Evolutionary conservation across 2,888 invertebrate species (phyloP), one percentile per base, ranked within the genome.

Genomic region (Cryptus armator): DNA sequence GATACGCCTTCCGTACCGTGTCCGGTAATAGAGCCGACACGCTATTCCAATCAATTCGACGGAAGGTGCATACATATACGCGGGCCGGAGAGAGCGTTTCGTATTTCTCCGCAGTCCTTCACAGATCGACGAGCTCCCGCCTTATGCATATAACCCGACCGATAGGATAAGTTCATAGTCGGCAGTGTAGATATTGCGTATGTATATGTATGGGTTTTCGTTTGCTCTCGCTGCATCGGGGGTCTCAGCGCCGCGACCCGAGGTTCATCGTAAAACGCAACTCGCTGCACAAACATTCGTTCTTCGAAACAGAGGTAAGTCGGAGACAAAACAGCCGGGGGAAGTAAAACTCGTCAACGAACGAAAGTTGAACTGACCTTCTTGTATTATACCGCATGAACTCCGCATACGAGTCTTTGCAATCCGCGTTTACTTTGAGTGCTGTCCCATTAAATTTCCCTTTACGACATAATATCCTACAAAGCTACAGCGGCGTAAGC

Each of bases 41-140:
- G 81, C 81, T 84, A 79, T 87, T 88, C 87, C 88, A 88, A 90
- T 90, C 87, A 88, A 89, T 89, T 87, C 86, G 85, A 81, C 81
- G 77, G 53, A 71, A 78, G 83, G 80, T 84, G 37, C 37, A 70
- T 68, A 74, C 7, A 70, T 68, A 74, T 56, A 67, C 56, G 59
- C 82, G 32, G 56, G 67, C 66, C 44, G 78, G 68, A 79, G 56
- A 62, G 51, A 56, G 53, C 48, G 78, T 64, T 64, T 82, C 84
- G 74, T 68, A 56, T 85, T 82, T 78, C 81, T 71, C 71, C 16
- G 44, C 19, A 44, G 32, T 46, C 51, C 32, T 64, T 24, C 48
- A 19, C 32, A 44, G 48, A 48, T 5, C 66, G 53, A 19, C 12
- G 43, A 66, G 43, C 66, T 64, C 56, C 24, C 37, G n/a, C 3